Evolutionary conservation across 30 jellyfish, hydroid and myxozoan genomes (phyloP).

Genomic region (Hydractinia echinata): DNA sequence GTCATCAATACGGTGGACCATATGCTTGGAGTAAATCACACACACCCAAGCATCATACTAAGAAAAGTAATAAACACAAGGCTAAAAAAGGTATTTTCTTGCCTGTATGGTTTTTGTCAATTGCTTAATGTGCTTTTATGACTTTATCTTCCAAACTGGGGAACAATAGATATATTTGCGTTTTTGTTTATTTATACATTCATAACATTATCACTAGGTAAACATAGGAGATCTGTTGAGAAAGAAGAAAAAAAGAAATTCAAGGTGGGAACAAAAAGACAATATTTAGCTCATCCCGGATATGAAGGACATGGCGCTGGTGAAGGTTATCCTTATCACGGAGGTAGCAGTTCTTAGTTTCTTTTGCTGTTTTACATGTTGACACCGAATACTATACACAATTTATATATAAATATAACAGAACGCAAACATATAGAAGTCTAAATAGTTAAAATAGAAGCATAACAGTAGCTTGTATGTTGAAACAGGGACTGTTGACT

Average conservation of each 20-base stretch:
- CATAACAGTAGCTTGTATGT: no score
- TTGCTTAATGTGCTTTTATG: not conserved
- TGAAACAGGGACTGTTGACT: no score
- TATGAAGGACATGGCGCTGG: conserved; percentile 13
- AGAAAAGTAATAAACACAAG: conserved; percentile 36
- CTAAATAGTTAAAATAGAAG: no score
- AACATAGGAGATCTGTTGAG: conserved; percentile 24
- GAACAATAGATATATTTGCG: not conserved
- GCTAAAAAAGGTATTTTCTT: conserved; percentile 22
- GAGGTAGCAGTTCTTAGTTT: not conserved
- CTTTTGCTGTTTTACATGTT: no score
- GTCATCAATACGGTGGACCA: conserved; percentile 95
- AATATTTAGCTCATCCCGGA: conserved; percentile 29
- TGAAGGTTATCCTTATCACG: conserved; percentile 28
- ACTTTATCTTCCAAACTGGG: not conserved
- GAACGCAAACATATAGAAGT: no score
- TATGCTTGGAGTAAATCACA: conserved; percentile 93
- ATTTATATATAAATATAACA: no score
- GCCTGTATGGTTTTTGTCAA: not conserved
- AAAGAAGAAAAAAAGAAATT: conserved; percentile 30
- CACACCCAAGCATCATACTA: conserved; percentile 36
- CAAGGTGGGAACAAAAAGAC: conserved; percentile 70
- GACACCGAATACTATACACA: no score
- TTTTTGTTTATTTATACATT: not conserved
- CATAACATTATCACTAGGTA: not conserved